Base-by-base conservation (phyloP, 2,888 invertebrate genomes). In the Acronicta psi region DNA sequence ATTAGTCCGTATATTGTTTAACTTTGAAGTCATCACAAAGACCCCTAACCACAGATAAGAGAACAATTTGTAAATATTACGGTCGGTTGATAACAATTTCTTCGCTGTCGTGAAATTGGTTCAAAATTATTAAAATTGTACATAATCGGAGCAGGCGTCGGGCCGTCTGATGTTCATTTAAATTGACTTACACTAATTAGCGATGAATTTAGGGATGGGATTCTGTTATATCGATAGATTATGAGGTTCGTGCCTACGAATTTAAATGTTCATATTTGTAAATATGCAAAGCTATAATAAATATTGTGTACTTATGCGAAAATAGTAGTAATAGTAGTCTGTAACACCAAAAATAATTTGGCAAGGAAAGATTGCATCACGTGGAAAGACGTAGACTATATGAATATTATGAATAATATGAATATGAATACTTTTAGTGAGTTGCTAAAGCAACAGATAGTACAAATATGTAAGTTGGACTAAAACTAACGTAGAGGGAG, bases 141-240 rank as follows among this genome's bases (percentile, higher is more conserved):
- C 40, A 31, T 29, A 29, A 29, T 40, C 31, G 9, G 14, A 14
- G 6, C 25, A 13, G 69, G 72, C 69, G 69, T 51, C 69, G 66
- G 53, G 3, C 14, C 50, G 71, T 71, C 69, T 69, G 53, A 71
- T 37, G 46, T 70, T 13, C 38, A 43, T 29, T 4, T 40, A 59
- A 70, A 65, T 38, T 46, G 36, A 46, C 51, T n/a, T 42, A 59
- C 50, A 70, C 71, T 69, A 65, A 69, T 69, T 70, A 70, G 49
- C 0, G 2, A 0, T 16, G 0, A 5, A 9, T 5, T 14, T 53
- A 70, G 56, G 9, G 70, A 23, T 9, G 57, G 34, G 25, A 0
- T 0, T 11, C 13, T 8, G 17, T 23, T 0, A 0, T 49, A 25
- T 68, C 71, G 71, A 69, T 66, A 63, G n/a, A n/a, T n/a, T n/a